Conservation (phyloP, 2,888 invertebrate genomes). For the Heliconius charithonia region DNA sequence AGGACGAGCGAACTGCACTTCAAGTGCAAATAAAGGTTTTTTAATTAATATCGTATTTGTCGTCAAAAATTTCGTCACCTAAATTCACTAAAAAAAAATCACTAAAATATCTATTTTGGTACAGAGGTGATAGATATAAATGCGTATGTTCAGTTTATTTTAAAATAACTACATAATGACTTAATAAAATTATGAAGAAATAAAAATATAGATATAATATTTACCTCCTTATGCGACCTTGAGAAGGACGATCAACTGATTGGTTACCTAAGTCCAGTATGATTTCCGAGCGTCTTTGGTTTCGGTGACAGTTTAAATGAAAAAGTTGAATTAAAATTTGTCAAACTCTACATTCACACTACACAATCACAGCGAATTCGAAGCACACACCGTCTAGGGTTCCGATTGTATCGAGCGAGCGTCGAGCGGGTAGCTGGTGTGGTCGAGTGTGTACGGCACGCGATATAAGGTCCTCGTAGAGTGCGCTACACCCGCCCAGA, state of each 20-base stretch:
- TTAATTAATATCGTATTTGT: background rate
- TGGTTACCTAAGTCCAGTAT: conserved; percentile 58
- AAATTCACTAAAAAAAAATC: background rate
- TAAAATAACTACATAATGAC: background rate
- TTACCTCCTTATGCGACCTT: conserved; percentile 74
- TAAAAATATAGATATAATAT: conserved; percentile 59
- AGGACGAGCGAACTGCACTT: conserved; percentile 20
- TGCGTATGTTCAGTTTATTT: background rate
- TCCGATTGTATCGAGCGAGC: conserved; percentile 41
- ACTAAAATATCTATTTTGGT: background rate
- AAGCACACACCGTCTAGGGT: conserved; percentile 34
- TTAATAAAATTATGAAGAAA: conserved; percentile 20
- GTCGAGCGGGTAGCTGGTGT: conserved; percentile 34
- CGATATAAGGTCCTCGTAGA: conserved; percentile 30
- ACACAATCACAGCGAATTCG: conserved; percentile 41
- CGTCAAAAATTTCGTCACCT: background rate
- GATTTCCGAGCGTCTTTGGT: conserved; percentile 58
- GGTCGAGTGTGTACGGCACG: conserved; percentile 38
- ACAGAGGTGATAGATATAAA: background rate
- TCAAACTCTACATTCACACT: conserved; percentile 41
- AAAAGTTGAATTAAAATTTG: conserved; percentile 22
- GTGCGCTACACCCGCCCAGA: conserved; percentile 14
- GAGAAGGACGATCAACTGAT: conserved; percentile 58
- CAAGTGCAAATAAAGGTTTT: conserved; percentile 2
- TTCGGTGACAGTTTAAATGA: conserved; percentile 50